phyloP scores from a whole-genome alignment of 2,888 invertebrate species.

The Smittia sp. region DNA sequence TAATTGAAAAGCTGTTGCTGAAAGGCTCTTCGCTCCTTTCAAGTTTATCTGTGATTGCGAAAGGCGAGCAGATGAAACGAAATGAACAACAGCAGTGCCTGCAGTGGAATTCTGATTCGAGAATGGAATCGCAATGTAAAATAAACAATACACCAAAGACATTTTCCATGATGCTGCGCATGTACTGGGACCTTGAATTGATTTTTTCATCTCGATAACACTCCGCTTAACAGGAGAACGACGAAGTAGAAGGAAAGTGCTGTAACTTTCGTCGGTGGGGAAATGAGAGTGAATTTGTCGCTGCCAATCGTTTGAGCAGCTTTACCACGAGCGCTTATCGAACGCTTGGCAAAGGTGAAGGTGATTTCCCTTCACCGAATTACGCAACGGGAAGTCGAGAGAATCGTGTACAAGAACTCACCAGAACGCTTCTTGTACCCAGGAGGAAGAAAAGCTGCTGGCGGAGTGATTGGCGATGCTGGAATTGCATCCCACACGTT shows the following conservation, averaged over 20 bases:
- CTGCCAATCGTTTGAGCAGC: neutral
- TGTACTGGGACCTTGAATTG: constrained; percentile 36
- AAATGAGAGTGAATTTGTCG: too few species aligned
- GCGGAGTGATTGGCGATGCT: constrained; percentile 64
- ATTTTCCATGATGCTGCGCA: constrained; percentile 28
- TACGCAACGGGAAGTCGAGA: neutral
- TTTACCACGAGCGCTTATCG: neutral
- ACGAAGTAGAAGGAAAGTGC: too few species aligned
- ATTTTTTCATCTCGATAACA: constrained; percentile 36
- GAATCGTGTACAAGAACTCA: constrained; percentile 41
- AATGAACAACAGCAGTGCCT: too few species aligned
- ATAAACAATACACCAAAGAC: constrained; percentile 1
- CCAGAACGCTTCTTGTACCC: constrained; percentile 56
- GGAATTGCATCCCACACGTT: constrained; percentile 57
- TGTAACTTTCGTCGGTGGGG: too few species aligned
- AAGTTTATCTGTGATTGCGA: too few species aligned
- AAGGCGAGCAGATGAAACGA: too few species aligned
- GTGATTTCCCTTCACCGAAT: neutral
- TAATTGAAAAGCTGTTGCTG: too few species aligned
- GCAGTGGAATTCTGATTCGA: too few species aligned
- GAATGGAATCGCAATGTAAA: neutral
- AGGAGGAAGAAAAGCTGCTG: constrained; percentile 64
- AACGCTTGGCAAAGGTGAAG: neutral
- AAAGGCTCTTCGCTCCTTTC: too few species aligned
- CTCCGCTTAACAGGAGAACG: constrained; percentile 1